Evolutionary conservation across 2,888 invertebrate species (phyloP), one percentile per base, ranked within the genome.

Genomic region (Dynastes tityus): DNA sequence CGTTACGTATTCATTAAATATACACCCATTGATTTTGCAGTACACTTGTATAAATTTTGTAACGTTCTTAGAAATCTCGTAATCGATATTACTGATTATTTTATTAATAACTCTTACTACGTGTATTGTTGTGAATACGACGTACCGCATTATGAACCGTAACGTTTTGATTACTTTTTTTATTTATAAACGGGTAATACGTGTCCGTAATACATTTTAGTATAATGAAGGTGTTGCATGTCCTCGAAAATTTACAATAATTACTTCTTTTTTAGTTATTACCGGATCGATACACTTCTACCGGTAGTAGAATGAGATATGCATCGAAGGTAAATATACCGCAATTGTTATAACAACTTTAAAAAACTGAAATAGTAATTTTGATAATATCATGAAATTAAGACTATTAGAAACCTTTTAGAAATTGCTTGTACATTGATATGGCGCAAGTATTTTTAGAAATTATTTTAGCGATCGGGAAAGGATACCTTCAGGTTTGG

Each of bases 211-310:
- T 9, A 45, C 27, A 45, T 67, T 67, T 49, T 22, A 67, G 0
- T 67, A n/a, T 67, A 67, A 67, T 67, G 67, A 49, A 67, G 11
- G 27, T 13, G 45, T 67, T 67, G 67, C 67, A 67, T 67, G 67
- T 67, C 32, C 45, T 49, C 32, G 6, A 27, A 16, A 40, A 67
- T 67, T 49, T 49, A 67, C 22, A n/a, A 22, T 22, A 65, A 67
- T 67, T 49, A 67, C 22, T 67, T 67, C 49, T 8, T 29, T 45
- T 49, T 67, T 45, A 49, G 67, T 16, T 40, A 27, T 67, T 67
- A 67, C 11, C 2, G 40, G 45, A 67, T 67, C 67, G 49, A 67
- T 67, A 67, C 45, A 11, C 27, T 67, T 49, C 45, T 49, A 67
- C 45, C 5, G 32, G 45, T 45, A 1, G 45, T 67, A 22, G 67